Conservation (phyloP, 2,113 vertebrate genomes). For the Amblyornis subalaris region DNA sequence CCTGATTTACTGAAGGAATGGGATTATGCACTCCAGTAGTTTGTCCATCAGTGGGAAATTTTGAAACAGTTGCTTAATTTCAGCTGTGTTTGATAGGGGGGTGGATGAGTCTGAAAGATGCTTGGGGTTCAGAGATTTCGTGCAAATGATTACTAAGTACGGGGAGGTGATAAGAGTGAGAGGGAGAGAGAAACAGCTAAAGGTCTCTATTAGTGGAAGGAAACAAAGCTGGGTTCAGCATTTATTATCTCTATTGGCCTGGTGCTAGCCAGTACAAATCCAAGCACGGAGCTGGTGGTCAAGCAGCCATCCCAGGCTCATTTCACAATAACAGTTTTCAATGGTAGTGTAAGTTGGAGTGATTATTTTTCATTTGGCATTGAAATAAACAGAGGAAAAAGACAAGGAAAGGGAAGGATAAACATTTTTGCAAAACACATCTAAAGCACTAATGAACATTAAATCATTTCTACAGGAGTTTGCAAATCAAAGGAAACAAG, state of each 20-base stretch:
- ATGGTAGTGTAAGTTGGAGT: background rate
- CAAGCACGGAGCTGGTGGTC: too few species aligned
- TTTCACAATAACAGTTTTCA: background rate
- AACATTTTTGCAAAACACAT: slow-evolving; percentile 30
- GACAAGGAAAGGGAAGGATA: slow-evolving; percentile 33
- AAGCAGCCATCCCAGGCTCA: background rate
- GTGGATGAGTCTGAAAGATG: background rate
- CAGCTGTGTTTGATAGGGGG: background rate
- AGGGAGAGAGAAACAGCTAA: background rate
- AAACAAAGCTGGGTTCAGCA: background rate
- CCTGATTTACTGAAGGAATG: background rate
- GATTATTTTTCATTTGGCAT: slow-evolving; percentile 12
- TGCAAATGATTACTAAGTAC: background rate
- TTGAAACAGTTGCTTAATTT: background rate
- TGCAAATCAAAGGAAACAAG: slow-evolving; percentile 11
- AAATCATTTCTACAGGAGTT: slow-evolving; percentile 3
- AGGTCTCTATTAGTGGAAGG: background rate
- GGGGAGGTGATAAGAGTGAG: background rate
- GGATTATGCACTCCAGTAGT: background rate
- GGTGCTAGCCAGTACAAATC: background rate
- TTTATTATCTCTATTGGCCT: background rate
- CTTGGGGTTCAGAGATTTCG: background rate
- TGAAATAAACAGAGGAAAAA: slow-evolving; percentile 46
- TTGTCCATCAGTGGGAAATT: background rate
- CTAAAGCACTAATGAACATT: background rate